Percentiles rank a stretch among this genome's conserved stretches.
Conservation (phyloP, 2,113 vertebrate genomes). For the Chunga burmeisteri region DNA sequence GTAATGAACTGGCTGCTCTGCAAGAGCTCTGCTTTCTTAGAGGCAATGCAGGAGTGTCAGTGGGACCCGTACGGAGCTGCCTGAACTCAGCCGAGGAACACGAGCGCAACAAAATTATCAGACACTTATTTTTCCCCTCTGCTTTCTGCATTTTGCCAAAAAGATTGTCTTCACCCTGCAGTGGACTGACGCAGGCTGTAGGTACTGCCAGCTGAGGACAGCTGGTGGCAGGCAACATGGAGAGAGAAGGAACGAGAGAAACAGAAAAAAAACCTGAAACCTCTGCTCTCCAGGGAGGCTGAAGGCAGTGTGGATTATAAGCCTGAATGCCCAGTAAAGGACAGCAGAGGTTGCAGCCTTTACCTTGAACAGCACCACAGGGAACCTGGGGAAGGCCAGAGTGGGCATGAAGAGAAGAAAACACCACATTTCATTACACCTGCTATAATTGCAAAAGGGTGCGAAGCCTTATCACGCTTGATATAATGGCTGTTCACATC, state of each 20-base stretch:
- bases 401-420: not conserved
- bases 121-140: not conserved
- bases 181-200: rapidly evolving
- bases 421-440: not conserved
- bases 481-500: not conserved
- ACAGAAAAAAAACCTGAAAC: not conserved
- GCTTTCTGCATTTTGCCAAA: not conserved
- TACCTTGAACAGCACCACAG: not conserved
- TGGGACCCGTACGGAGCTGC: rapidly evolving
- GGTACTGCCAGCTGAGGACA: not conserved
- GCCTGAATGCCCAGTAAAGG: not conserved
- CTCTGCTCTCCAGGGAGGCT: not conserved
- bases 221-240: not conserved
- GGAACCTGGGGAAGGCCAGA: not conserved
- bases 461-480: not conserved
- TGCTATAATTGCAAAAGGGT: not conserved
- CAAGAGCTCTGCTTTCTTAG: not conserved
- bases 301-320: not conserved
- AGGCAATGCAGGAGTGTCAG: not conserved
- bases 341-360: not conserved
- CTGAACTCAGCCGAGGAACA: not conserved
- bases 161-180: not conserved
- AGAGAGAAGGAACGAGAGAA: not conserved
- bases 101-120: rapidly evolving
- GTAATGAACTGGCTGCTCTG: not conserved